Base-by-base conservation (phyloP, 2,888 invertebrate species). In the Cheilosia pagana region DNA sequence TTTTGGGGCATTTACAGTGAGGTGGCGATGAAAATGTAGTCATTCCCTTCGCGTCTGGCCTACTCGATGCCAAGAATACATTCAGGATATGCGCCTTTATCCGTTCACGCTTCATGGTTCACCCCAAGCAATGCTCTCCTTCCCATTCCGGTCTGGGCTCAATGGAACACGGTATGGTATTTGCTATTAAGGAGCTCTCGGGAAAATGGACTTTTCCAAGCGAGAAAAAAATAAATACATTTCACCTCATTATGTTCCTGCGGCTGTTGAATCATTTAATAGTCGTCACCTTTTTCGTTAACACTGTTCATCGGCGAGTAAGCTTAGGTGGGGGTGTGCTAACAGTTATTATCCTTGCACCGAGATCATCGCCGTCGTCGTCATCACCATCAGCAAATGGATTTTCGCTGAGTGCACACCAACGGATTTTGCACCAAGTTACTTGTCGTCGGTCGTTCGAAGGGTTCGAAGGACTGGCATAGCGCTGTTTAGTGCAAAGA, bases 221-320 rank as follows among this genome's bases (percentile, higher is more conserved):
- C 63, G 70, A 59, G 48, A 41, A 74, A 68, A 68, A 78, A 63
- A 74, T 68, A 85, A 83, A 87, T 87, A 79, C 72, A 87, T 86
- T 86, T 81, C 67, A 77, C 74, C 88, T 87, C 89, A 89, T 89
- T 89, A 89, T 90, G 88, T 88, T 88, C 87, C 88, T 89, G 90
- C 89, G 90, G 90, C 88, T 90, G 89, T 90, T 90, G 90, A 90
- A 89, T 90, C 89, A 90, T 90, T 90, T 90, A 90, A 90, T 89
- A 89, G 89, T 89, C 90, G 89, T 89, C 90, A 90, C 90, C 90
- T 90, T 87, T 86, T 88, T 86, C 72, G 87, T 87, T 87, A 86
- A 86, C 87, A 86, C 83, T 87, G 39, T 70, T 48, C 77, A 53
- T 60, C 43, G 50, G 48, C 35, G 35, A 72, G 45, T 14, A 48